Percentiles rank a stretch among this genome's conserved stretches.
These are phyloP conservation scores for Microtus oregoni DNA, from an alignment of 2,113 vertebrate species.

Conservation along the genomic window DNA sequence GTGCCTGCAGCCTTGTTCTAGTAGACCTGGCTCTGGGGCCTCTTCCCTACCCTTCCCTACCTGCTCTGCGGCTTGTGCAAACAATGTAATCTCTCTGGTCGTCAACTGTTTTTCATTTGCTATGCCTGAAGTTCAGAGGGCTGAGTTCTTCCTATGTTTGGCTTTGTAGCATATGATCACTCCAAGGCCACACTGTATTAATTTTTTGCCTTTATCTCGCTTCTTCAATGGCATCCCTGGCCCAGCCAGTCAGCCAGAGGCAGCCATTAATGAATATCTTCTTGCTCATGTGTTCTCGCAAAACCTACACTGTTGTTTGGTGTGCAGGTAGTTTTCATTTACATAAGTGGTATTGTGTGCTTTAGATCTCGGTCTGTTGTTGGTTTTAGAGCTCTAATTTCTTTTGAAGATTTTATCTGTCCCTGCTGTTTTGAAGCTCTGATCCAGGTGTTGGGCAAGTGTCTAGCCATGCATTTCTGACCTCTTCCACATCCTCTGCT, in stretches of 20 bases:
- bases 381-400: not conserved
- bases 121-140: not conserved
- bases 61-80: constrained; percentile 31
- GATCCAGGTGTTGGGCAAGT: not conserved
- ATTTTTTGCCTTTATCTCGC: not conserved
- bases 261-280: constrained; percentile 53
- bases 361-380: not conserved
- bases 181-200: not conserved
- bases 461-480: not conserved
- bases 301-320: constrained; percentile 23
- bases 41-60: not conserved
- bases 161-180: not conserved
- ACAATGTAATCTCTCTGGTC: constrained; percentile 36
- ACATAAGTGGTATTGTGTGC: not conserved
- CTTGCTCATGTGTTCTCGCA: constrained; percentile 17
- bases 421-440: constrained; percentile 9
- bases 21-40: not conserved
- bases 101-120: constrained; percentile 14
- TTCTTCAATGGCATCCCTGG: not conserved
- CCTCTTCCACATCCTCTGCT: not conserved
- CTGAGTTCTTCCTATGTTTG: not conserved
- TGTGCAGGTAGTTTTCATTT: not conserved
- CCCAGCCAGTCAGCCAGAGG: not conserved
- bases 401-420: constrained; percentile 17
- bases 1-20: not conserved